These are phyloP conservation scores for Nothura maculosa DNA, from an alignment of 2,797 vertebrate species.

Conservation along the genomic window DNA sequence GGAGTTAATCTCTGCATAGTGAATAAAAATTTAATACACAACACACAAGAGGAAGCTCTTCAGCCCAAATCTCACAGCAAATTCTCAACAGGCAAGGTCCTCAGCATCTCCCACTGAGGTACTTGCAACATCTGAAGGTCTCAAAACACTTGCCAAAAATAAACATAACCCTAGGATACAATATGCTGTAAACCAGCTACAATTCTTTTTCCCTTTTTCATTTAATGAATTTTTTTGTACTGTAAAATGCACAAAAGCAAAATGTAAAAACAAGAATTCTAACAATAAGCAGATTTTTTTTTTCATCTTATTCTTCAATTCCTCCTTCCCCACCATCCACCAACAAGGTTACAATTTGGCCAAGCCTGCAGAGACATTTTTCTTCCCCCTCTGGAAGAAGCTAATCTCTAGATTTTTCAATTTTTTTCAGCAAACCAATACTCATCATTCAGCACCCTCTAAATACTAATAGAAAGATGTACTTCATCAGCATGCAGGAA, in stretches of 20 bases:
- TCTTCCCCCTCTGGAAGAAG: not conserved
- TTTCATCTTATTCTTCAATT: not conserved
- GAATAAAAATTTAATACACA: not conserved
- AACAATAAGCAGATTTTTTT: not conserved
- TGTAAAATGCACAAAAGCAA: not conserved
- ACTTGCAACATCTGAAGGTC: not conserved
- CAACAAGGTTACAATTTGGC: not conserved
- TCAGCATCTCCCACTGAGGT: not conserved
- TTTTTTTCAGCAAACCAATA: not conserved
- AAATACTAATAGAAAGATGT: not conserved
- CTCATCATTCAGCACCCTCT: not conserved
- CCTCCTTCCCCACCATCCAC: not conserved
- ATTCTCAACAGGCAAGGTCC: not conserved
- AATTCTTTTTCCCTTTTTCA: not conserved
- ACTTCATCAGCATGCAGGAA: not conserved
- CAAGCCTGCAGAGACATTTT: not conserved
- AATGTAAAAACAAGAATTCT: not conserved
- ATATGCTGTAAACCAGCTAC: not conserved
- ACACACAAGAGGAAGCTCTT: not conserved
- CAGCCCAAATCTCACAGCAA: not conserved
- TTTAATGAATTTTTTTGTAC: not conserved
- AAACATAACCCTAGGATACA: not conserved
- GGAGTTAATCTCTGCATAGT: not conserved
- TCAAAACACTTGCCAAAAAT: not conserved
- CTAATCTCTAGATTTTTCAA: not conserved